Base-by-base conservation (phyloP, 2,888 invertebrate species). In the Drosophila vallismaia region DNA sequence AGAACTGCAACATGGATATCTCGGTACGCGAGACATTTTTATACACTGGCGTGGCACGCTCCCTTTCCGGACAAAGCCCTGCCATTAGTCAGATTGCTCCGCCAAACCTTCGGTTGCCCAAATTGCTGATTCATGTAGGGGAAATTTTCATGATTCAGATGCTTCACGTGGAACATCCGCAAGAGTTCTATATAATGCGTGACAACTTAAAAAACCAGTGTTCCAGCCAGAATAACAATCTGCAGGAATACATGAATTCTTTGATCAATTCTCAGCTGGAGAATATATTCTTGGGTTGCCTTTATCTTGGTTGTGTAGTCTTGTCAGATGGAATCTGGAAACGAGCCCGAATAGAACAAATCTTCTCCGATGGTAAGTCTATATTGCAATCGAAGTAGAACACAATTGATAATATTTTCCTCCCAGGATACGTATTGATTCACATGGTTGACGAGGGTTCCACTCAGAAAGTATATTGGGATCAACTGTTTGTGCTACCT, bases 121-220 rank as follows among this genome's bases (percentile, higher is more conserved):
- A 28, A 0, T 12, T 36, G 0, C 14, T 49, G 4, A 19, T 45
- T 52, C 2, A 19, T 19, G 19, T 19, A 19, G 88, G 88, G 0
- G 82, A 89, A 28, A 69, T 86, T 9, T 55, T 89, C 50, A 89
- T 93, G 10, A 94, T 95, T 0, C 89, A 92, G 59, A 91, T 96
- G 45, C 93, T 93, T 0, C 92, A 94, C 72, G 91, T 95, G 1
- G 92, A 93, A 26, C 94, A 93, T 86, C 96, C 95, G 0, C 92
- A 93, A 77, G 92, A 93, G 66, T 94, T 97, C 88, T 96, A 93
- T 88, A 93, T 95, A 0, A 93, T 94, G 63, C 57, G 60, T 0
- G 64, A 74, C 19, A 36, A 51, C 4, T 4, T 31, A 2, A 69
- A 71, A 19, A 0, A 4, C 0, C 24, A 28, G 0, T 68, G 72